These are phyloP conservation scores for Heliopora coerulea DNA, from an alignment of 92 coral and sea anemone genomes.

Conservation along the genomic window DNA sequence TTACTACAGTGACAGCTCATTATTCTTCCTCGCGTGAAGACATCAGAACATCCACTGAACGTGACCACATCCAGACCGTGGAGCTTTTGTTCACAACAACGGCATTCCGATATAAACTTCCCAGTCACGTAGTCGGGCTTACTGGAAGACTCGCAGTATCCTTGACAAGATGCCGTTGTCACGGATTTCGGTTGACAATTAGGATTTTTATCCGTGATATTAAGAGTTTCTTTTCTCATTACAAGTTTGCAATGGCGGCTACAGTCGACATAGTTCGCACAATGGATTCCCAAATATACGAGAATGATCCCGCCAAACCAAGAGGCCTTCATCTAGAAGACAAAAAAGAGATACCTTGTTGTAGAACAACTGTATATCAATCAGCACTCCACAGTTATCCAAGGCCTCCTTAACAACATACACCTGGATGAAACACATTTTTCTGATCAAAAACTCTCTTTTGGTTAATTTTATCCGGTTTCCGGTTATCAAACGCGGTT, in stretches of 20 bases:
- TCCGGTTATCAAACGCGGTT: too few relatives aligned
- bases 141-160: not conserved
- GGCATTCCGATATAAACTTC: not conserved
- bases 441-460: too few relatives aligned
- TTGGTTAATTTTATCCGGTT: too few relatives aligned
- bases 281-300: not conserved
- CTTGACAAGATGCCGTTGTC: not conserved
- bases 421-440: too few relatives aligned
- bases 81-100: not conserved
- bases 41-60: slow-evolving; percentile 12
- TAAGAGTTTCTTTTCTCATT: not conserved
- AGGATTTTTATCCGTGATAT: not conserved
- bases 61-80: not conserved
- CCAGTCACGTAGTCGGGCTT: not conserved
- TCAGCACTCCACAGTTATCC: too few relatives aligned
- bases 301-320: not conserved
- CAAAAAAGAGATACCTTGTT: not conserved
- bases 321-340: not conserved
- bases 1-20: not conserved
- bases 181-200: slow-evolving; percentile 5
- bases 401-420: too few relatives aligned
- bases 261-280: not conserved
- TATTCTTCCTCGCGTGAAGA: not conserved
- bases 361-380: too few relatives aligned
- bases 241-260: not conserved